Base-by-base conservation (phyloP, 2,797 vertebrate genomes). In the Vultur gryphus region DNA sequence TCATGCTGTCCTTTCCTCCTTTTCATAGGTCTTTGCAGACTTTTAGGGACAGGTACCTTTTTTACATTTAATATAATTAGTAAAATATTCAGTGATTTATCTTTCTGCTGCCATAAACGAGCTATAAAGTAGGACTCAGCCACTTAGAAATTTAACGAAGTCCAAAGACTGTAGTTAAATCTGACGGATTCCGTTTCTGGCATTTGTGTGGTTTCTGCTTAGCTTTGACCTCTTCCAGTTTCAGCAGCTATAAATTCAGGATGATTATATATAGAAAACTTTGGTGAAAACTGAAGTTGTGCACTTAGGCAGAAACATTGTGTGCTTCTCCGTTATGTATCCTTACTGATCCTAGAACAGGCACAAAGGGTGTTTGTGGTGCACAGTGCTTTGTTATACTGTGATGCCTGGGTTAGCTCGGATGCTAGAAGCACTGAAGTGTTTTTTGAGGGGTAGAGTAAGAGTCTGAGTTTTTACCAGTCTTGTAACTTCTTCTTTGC, bases 261-360 rank as follows among this genome's bases (percentile, higher is more conserved):
- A 4, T 31, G 35, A 26, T 59, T 83, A 2, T 5, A 3, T 21
- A 3, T 29, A 29, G 31, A 82, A 51, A 69, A 39, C 31, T 41
- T 31, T 23, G 44, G 29, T 43, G 78, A 18, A 55, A 52, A 33
- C 10, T 46, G 35, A 49, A 14, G 23, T 54, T 55, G 51, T 29
- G 2, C 28, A 1, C 28, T 51, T 52, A 26, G 49, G 17, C 31
- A 33, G 84, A 41, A 78, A 21, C 13, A 11, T 5, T 10, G 11
- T n/a, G 4, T 37, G 13, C 39, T 55, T 49, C 57, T 73, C 24
- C 0, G 8, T 5, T 44, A 4, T 1, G 1, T 29, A 2, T n/a
- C 51, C 37, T 5, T 58, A 0, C 12, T 5, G 57, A 11, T 67
- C 37, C n/a, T 12, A 8, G 35, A 44, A 16, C 2, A 26, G 41